A percentile compares a stretch with the other conserved stretches of the same genome.
Conservation (phyloP, 2,113 vertebrate genomes). For the Atrichornis clamosus region DNA sequence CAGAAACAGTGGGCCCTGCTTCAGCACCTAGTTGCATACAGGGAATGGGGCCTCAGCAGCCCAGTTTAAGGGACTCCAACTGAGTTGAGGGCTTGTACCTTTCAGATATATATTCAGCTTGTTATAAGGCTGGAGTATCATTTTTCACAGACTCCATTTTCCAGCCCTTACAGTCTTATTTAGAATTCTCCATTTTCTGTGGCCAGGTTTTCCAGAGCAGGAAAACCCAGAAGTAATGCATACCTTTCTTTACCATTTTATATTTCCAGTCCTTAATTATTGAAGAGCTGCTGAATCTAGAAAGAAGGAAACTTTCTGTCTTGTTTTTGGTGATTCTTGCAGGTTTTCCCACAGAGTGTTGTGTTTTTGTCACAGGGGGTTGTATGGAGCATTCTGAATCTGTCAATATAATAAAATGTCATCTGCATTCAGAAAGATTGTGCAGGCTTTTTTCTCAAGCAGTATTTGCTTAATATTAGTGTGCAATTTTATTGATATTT, state of each 20-base stretch:
- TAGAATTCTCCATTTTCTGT: not conserved
- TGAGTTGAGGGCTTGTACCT: not conserved
- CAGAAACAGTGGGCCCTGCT: not conserved
- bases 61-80: not conserved
- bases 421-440: slow-evolving; percentile 41
- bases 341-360: slow-evolving; percentile 9
- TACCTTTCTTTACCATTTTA: slow-evolving; percentile 67
- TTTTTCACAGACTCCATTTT: not conserved
- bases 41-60: not conserved
- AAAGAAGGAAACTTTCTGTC: slow-evolving; percentile 57
- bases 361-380: not conserved
- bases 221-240: slow-evolving; percentile 54
- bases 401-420: slow-evolving; percentile 65
- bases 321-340: slow-evolving; percentile 49
- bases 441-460: not conserved
- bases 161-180: not conserved
- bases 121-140: not conserved
- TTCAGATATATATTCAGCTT: not conserved
- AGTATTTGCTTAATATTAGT: not conserved
- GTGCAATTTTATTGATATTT: not conserved
- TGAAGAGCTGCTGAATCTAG: slow-evolving; percentile 53
- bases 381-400: slow-evolving; percentile 57
- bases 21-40: not conserved
- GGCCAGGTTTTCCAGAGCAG: slow-evolving; percentile 46
- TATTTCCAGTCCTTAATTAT: slow-evolving; percentile 63